These are phyloP conservation scores for Hypotaenidia philippensis DNA, from an alignment of 2,797 vertebrate species.

Conservation along the genomic window DNA sequence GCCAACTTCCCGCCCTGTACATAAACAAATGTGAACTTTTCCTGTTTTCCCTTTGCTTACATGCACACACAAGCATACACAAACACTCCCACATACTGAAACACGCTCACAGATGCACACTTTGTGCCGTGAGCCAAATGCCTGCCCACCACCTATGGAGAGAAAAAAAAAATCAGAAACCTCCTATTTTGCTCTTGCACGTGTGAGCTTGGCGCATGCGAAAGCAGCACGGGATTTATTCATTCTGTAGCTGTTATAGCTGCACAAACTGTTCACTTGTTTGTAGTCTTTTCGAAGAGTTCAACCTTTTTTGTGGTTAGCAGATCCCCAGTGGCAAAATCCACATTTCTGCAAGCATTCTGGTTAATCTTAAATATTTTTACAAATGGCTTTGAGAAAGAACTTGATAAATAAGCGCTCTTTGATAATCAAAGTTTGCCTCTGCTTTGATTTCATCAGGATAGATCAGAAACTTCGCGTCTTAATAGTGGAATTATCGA, in stretches of 20 bases:
- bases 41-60: not conserved
- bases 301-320: slow-evolving; percentile 24
- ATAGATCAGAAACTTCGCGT: not conserved
- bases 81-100: not conserved
- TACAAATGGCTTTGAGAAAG: not conserved
- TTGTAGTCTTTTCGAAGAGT: not conserved
- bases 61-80: not conserved
- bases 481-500: not conserved
- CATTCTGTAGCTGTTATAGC: not conserved
- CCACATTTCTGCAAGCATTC: slow-evolving; percentile 35
- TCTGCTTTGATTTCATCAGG: not conserved
- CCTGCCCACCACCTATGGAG: not conserved
- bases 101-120: not conserved
- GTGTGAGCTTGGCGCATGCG: not conserved
- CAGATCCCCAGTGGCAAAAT: slow-evolving; percentile 28
- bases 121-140: not conserved
- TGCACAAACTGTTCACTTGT: not conserved
- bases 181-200: not conserved
- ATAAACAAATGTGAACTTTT: not conserved
- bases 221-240: not conserved
- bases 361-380: slow-evolving; percentile 42
- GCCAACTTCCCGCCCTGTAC: not conserved
- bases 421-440: slow-evolving; percentile 8
- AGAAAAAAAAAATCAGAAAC: not conserved
- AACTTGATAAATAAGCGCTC: slow-evolving; percentile 20